Percentiles rank a stretch among this genome's conserved stretches.
phyloP scores from a whole-genome alignment of 2,113 vertebrate species.

The Ptychochromis oligacanthus region DNA sequence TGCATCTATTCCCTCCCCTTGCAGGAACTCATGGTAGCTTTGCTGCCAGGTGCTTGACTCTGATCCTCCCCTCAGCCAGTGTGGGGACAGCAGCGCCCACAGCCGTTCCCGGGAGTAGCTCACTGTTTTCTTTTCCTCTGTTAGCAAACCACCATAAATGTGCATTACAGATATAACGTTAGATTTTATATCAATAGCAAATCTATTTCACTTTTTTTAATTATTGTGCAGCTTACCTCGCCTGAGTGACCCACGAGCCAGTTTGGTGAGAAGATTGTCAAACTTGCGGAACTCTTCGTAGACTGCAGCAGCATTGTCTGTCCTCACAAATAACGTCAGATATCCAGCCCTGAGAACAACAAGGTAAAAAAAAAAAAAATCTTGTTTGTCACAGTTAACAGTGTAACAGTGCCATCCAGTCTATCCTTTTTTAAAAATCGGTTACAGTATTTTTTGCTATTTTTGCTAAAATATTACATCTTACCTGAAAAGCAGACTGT shows the following conservation, averaged over 20 bases:
- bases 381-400: not conserved
- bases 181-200: not conserved
- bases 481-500: constrained; percentile 86
- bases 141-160: not conserved
- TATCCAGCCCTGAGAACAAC: constrained; percentile 82
- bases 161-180: not conserved
- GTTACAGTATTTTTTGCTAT: not conserved
- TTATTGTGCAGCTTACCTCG: constrained; percentile 58
- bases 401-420: not conserved
- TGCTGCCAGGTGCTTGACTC: constrained; percentile 78
- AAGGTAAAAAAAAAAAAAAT: not conserved
- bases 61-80: constrained; percentile 33
- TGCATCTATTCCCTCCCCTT: constrained; percentile 70
- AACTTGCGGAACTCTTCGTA: constrained; percentile 83
- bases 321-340: constrained; percentile 77
- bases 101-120: constrained; percentile 65
- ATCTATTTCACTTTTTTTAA: not conserved
- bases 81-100: constrained; percentile 75
- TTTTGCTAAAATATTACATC: not conserved
- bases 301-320: constrained; percentile 54
- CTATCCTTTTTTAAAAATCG: not conserved
- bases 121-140: constrained; percentile 72
- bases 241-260: constrained; percentile 75
- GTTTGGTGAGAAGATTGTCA: constrained; percentile 82
- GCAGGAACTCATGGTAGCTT: constrained; percentile 77